Conservation (phyloP, 1,140 invertebrate species). For the Drosophila arizonae region DNA sequence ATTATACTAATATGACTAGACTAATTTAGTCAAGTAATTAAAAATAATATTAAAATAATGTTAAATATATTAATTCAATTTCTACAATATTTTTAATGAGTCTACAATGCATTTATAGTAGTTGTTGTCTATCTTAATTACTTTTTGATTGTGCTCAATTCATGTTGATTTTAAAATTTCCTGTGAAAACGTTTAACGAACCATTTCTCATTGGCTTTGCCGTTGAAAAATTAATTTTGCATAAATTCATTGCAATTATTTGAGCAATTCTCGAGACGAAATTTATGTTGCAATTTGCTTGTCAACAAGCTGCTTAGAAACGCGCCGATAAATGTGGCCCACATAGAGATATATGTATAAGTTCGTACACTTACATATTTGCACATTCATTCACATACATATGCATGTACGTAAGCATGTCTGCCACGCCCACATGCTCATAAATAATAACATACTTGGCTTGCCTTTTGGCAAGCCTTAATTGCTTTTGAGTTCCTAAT, state of each 20-base stretch:
- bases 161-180: no score
- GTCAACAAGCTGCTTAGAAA: conserved; percentile 56
- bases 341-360: conserved; percentile 6
- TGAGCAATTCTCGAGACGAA: conserved; percentile 4
- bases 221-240: conserved; percentile 43
- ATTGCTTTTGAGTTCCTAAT: conserved; percentile 55
- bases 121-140: no score
- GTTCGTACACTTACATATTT: neutral
- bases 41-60: no score
- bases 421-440: conserved; percentile 16
- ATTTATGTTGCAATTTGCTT: conserved; percentile 49
- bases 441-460: conserved; percentile 50
- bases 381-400: no score
- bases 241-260: conserved; percentile 39
- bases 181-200: no score
- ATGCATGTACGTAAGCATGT: neutral
- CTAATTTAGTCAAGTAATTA: no score
- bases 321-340: conserved; percentile 39
- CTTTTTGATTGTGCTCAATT: no score
- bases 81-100: no score
- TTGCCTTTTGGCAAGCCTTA: conserved; percentile 49
- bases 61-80: no score
- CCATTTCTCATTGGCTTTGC: neutral
- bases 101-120: no score
- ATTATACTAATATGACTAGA: no score